Evolutionary conservation across 2,888 invertebrate genomes (phyloP).

Genomic region (Clanis bilineata): DNA sequence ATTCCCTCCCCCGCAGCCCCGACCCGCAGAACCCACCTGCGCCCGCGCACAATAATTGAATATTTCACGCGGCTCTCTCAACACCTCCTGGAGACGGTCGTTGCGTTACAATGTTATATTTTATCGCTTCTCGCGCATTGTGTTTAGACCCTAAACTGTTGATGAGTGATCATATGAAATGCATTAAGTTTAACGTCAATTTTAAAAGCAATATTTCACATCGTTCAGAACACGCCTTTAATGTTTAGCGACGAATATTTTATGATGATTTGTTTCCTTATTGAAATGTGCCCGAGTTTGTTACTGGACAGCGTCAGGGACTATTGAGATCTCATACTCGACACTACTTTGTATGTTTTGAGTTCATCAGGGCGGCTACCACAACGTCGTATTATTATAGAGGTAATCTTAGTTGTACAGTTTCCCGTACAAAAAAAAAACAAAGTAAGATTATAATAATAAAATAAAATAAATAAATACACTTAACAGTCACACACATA

Average conservation of each 20-base stretch:
- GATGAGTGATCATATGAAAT: slow-evolving; percentile 78
- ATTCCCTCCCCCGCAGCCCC: slow-evolving; percentile 45
- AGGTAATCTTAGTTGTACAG: too few species aligned
- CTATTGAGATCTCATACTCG: slow-evolving; percentile 39
- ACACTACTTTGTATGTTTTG: not conserved
- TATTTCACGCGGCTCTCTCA: slow-evolving; percentile 79
- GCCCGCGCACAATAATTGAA: slow-evolving; percentile 78
- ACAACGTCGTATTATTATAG: too few species aligned
- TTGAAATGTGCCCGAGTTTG: slow-evolving; percentile 46
- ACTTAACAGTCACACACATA: too few species aligned
- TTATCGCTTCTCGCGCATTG: slow-evolving; percentile 69
- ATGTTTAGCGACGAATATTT: slow-evolving; percentile 68
- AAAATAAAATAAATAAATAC: too few species aligned
- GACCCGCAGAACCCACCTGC: slow-evolving; percentile 60
- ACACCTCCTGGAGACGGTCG: slow-evolving; percentile 69
- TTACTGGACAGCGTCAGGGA: slow-evolving; percentile 48
- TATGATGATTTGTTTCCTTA: slow-evolving; percentile 81
- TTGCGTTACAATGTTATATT: slow-evolving; percentile 75
- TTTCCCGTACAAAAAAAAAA: too few species aligned
- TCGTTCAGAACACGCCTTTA: slow-evolving; percentile 68
- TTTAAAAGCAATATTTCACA: slow-evolving; percentile 80
- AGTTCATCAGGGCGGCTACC: too few species aligned
- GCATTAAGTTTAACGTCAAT: slow-evolving; percentile 76
- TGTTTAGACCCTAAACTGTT: slow-evolving; percentile 78
- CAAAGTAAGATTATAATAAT: too few species aligned